phyloP scores from a whole-genome alignment of 1,140 invertebrate genomes.

The Gonatopus flavifemur region DNA sequence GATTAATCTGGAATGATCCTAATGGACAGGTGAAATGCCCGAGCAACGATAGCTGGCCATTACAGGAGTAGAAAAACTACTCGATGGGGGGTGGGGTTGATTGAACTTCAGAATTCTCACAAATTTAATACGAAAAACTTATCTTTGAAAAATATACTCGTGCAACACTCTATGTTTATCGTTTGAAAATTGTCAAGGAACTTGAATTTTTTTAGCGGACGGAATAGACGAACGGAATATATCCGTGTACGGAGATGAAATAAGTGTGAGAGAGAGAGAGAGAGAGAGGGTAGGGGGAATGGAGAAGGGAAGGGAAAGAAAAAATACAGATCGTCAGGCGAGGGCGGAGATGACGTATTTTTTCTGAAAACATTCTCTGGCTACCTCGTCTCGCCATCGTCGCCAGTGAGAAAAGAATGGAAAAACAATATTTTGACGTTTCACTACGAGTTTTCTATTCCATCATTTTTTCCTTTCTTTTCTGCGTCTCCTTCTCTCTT shows the following conservation, averaged over 20 bases:
- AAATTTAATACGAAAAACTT: no score
- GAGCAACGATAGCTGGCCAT: no score
- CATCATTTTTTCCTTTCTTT: constrained; percentile 29
- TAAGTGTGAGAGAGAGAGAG: constrained; percentile 3
- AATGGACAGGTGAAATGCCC: no score
- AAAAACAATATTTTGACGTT: constrained; percentile 58
- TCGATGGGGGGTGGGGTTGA: no score
- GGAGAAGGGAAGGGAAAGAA: constrained; percentile 27
- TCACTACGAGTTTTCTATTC: constrained; percentile 37
- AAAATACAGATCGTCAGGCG: constrained; percentile 41
- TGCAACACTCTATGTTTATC: no score
- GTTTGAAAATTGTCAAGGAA: no score
- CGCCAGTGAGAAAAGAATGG: constrained; percentile 48
- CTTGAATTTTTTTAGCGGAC: no score
- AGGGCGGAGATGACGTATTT: constrained; percentile 44
- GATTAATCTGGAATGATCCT: no score
- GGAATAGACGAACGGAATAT: no score
- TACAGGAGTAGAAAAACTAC: no score
- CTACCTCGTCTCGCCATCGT: constrained; percentile 35
- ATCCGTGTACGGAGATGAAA: not conserved
- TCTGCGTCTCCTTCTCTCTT: not conserved
- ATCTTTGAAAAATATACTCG: no score
- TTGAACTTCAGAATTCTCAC: no score
- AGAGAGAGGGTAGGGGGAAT: constrained; percentile 1
- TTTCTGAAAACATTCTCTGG: constrained; percentile 52